These are phyloP conservation scores for Cinclus cinclus DNA, from an alignment of 2,113 vertebrate genomes.

Conservation along the genomic window DNA sequence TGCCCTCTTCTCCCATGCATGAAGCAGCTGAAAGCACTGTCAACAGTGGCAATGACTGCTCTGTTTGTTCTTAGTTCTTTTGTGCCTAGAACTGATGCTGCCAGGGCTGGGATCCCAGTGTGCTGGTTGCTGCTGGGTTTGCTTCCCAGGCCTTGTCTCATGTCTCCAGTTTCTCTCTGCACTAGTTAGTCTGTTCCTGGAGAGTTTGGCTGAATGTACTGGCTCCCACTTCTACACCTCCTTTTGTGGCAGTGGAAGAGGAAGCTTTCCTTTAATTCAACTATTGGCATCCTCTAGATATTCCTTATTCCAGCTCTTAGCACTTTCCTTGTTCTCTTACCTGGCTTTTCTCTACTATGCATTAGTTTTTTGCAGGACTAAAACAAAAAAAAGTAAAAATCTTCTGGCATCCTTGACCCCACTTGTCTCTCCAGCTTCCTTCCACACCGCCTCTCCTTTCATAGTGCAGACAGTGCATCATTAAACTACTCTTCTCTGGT, in stretches of 20 bases:
- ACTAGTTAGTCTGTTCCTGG: not conserved
- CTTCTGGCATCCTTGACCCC: not conserved
- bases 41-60: not conserved
- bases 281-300: not conserved
- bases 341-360: not conserved
- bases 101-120: not conserved
- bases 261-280: not conserved
- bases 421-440: not conserved
- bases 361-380: not conserved
- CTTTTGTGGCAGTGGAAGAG: not conserved
- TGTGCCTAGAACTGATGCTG: not conserved
- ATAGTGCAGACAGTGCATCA: not conserved
- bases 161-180: not conserved
- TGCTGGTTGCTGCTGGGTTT: not conserved
- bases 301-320: not conserved
- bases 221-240: not conserved
- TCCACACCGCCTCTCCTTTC: not conserved
- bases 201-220: not conserved
- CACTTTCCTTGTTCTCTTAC: not conserved
- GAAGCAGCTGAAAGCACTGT: not conserved
- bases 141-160: not conserved
- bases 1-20: not conserved
- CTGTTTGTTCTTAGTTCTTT: not conserved
- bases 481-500: not conserved
- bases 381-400: not conserved